Evolutionary conservation across 2,113 vertebrate genomes (phyloP), one percentile per base, ranked within the genome.

Genomic region (Cettia cetti): DNA sequence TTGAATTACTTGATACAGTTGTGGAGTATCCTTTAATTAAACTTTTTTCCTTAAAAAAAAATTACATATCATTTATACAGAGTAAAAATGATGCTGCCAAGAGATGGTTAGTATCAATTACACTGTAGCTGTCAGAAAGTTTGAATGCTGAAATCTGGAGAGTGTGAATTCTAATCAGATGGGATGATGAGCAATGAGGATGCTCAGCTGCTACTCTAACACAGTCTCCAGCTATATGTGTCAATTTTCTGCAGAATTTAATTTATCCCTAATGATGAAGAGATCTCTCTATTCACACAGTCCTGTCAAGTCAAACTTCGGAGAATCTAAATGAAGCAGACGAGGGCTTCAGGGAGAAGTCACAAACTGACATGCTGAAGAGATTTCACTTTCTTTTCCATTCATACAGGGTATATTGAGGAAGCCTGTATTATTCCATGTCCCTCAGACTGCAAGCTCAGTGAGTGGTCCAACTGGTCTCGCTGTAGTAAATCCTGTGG

Each of bases 391-490:
- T 92, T 88, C 37, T 23, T 93, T 91, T 95, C 64, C 91, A 11
- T 92, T 82, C 61, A 8, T 7, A 1, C 96, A 99, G 99, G 99
- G 81, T 99, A 99, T 52, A 99, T 99, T 16, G 99, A 99, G 86
- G 99, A 99, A 97, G 99, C 99, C 45, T 99, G 99, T 91, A 99
- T 99, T 95, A 99, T 99, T 87, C 98, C 99, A 20, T 99, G 99
- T 56, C 99, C 99, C 6, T 99, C 99, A 1, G 99, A 99, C 97
- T 99, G 99, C 97, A 99, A 99, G 83, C 99, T 99, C 86, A 99
- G 99, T 9, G 99, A 99, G 75, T 99, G 99, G 99, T 99, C 99
- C 97, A 99, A 99, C 96, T 99, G 99, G 99, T 99, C 99, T 0
- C 99, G 99, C 83, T 99, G 99, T 89, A 99, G 99, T 74, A 99